Base-by-base conservation (phyloP, 2,888 invertebrate species). In the Himalopsyche anomala region DNA sequence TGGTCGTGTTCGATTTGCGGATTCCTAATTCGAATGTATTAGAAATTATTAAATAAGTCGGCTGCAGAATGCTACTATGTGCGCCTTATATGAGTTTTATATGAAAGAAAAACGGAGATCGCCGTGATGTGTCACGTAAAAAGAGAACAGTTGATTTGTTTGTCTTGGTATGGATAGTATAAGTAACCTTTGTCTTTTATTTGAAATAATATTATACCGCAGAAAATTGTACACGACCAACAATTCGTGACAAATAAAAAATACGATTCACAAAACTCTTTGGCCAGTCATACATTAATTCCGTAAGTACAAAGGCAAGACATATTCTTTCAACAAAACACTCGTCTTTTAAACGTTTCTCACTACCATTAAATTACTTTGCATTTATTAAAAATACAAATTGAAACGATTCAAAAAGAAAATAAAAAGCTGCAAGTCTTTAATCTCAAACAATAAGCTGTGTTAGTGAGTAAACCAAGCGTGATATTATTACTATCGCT, bases 261-360 rank as follows among this genome's bases (percentile, higher is more conserved):
- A 9, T 15, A 15, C 8, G 51, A 51, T 51, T 51, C 51, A 51
- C 51, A 8, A 15, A 51, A 51, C 5, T 62, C n/a, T 62, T 62
- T 11, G 8, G 19, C 62, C 62, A 62, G 62, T 62, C 62, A 62
- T 19, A 62, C n/a, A 28, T 62, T 4, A 28, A 19, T 28, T 62
- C 19, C 19, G 85, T 87, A 87, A 87, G 87, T 87, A 87, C 87
- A 85, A 86, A 87, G 87, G 87, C 87, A 87, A 87, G 87, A 85
- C 62, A 62, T 62, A 62, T 62, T 62, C 8, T 62, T 12, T 42
- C n/a, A 38, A 80, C n/a, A 40, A 80, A 80, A 69, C 85, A 85
- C 85, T 62, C 85, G 62, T 74, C 51, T 85, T 69, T 74, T 74
- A 62, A 62, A 62, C 62, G 19, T 62, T 62, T 62, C 62, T 62